Percentiles rank a stretch among this genome's conserved stretches.
These are phyloP conservation scores for Gambelia wislizenii DNA, from an alignment of 2,797 vertebrate species.

Conservation along the genomic window DNA sequence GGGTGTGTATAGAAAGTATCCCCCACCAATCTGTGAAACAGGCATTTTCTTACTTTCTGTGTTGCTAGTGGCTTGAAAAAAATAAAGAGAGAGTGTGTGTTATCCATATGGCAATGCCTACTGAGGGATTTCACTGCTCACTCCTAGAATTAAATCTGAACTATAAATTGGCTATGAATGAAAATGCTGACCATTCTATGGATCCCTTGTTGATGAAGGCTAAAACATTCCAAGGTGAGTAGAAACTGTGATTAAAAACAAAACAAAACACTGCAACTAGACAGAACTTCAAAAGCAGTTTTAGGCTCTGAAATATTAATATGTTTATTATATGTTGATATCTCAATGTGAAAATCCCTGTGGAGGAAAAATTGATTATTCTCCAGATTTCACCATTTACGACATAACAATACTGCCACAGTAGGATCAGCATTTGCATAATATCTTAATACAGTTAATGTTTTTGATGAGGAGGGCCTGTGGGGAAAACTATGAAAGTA, in stretches of 20 bases:
- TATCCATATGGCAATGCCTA: neutral
- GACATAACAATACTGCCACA: slow-evolving; percentile 32
- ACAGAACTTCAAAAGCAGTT: neutral
- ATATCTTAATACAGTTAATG: slow-evolving; percentile 4
- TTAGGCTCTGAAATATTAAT: neutral
- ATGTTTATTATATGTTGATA: slow-evolving; percentile 12
- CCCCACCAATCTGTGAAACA: neutral
- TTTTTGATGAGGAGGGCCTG: slow-evolving; percentile 29
- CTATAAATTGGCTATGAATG: neutral
- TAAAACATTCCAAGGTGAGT: neutral
- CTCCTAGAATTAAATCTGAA: slow-evolving; percentile 4
- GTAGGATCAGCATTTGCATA: slow-evolving; percentile 19
- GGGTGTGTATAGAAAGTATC: no score
- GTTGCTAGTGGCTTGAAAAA: neutral
- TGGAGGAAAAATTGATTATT: slow-evolving; percentile 32
- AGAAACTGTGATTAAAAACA: neutral
- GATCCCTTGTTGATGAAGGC: neutral
- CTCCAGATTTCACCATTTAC: neutral
- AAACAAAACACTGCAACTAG: neutral
- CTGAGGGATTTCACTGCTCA: neutral
- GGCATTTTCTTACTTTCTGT: neutral
- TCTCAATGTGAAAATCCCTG: slow-evolving; percentile 36
- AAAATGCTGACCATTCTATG: neutral
- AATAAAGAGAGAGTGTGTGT: no score
- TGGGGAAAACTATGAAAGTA: slow-evolving; percentile 32